These are phyloP conservation scores for Gastracanthus pulcherrimus DNA, from an alignment of 2,888 invertebrate species.

Conservation along the genomic window DNA sequence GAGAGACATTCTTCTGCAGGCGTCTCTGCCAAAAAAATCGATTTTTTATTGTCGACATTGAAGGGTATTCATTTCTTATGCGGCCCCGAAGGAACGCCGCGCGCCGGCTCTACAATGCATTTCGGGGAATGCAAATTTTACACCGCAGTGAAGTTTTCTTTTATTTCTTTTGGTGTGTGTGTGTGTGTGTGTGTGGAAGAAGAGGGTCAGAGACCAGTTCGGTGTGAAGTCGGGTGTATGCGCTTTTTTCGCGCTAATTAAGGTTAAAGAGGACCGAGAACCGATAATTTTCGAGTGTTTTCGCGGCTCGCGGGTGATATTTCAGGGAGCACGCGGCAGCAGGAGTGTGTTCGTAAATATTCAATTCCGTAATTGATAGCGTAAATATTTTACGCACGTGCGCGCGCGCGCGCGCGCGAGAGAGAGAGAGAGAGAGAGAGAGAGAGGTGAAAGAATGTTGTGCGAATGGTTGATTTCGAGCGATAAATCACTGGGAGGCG, in stretches of 20 bases:
- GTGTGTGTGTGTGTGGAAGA: too few relatives aligned
- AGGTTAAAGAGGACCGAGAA: neutral
- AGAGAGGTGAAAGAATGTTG: neutral
- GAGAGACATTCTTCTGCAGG: neutral
- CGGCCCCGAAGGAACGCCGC: neutral
- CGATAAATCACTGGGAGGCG: conserved; percentile 28
- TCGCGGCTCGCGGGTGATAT: neutral
- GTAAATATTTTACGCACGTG: conserved; percentile 31
- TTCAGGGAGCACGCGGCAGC: too few relatives aligned
- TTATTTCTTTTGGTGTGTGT: too few relatives aligned
- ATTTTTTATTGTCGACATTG: conserved; percentile 45
- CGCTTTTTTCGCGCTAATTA: conserved; percentile 23
- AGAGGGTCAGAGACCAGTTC: neutral
- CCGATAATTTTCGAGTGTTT: neutral
- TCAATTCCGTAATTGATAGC: conserved; percentile 32
- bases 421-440: too few relatives aligned
- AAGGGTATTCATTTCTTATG: conserved; percentile 37
- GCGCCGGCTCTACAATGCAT: neutral
- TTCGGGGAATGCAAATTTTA: conserved; percentile 35
- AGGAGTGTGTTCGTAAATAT: neutral
- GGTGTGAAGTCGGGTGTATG: too few relatives aligned
- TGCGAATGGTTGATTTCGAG: neutral
- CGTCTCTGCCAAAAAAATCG: conserved; percentile 17
- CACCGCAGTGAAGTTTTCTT: too few relatives aligned
- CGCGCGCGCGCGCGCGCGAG: too few relatives aligned